Percentiles rank a stretch among this genome's conserved stretches.
Conservation (phyloP, 2,113 vertebrate genomes). For the Oriolus oriolus region DNA sequence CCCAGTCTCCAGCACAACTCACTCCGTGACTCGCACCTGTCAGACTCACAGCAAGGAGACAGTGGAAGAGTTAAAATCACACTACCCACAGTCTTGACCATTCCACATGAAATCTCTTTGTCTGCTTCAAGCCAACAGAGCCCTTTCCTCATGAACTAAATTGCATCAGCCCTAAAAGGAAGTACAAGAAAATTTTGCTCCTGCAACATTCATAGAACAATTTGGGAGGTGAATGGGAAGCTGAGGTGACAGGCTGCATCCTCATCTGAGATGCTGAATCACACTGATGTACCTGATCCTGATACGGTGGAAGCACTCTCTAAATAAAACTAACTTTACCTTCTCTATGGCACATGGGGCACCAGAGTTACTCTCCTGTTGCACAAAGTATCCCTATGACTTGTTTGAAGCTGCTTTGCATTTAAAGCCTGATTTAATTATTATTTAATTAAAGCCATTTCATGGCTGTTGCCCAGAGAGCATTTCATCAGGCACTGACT, state of each 20-base stretch:
- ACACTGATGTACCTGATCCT: not conserved
- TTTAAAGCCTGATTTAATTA: not conserved
- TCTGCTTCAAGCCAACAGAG: not conserved
- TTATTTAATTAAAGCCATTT: not conserved
- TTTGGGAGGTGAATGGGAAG: not conserved
- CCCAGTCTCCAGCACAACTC: not conserved
- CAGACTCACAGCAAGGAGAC: not conserved
- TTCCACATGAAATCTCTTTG: not conserved
- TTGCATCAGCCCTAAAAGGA: not conserved
- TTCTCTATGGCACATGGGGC: not conserved
- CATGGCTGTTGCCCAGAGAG: not conserved
- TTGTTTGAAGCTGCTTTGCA: not conserved
- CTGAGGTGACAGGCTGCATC: not conserved
- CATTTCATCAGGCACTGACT: not conserved
- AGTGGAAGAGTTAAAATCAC: not conserved
- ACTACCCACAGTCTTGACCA: not conserved
- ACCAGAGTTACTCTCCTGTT: not conserved
- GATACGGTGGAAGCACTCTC: not conserved
- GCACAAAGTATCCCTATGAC: not conserved
- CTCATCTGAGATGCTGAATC: not conserved
- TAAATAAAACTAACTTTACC: not conserved
- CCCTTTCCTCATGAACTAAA: not conserved
- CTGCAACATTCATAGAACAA: not conserved
- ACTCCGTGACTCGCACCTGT: not conserved
- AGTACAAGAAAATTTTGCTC: not conserved